Percentiles rank a stretch among this genome's conserved stretches.
phyloP scores from a whole-genome alignment of 2,113 vertebrate species.

The Balaenoptera acutorostrata region DNA sequence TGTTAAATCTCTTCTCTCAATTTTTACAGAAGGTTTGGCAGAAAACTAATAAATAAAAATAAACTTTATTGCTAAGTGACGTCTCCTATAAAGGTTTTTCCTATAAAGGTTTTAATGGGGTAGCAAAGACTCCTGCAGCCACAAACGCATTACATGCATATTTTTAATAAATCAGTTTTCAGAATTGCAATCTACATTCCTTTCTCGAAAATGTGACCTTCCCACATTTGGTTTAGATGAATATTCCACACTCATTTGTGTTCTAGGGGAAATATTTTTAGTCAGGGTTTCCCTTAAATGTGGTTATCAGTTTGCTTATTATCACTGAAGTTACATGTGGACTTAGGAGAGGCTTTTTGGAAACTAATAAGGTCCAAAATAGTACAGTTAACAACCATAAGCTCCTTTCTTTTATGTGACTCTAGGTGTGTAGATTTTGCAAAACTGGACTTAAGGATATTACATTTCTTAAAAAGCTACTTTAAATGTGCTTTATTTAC shows the following conservation, averaged over 20 bases:
- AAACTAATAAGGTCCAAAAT: neutral
- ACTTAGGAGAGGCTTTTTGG: constrained; percentile 6
- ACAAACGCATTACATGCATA: neutral
- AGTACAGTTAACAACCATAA: neutral
- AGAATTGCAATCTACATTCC: constrained; percentile 27
- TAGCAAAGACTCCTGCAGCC: neutral
- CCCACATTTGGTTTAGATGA: constrained; percentile 55
- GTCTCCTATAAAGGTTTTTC: constrained; percentile 9
- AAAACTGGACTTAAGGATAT: neutral
- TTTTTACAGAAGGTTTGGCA: constrained; percentile 15
- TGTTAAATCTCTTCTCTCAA: neutral
- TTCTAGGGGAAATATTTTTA: neutral
- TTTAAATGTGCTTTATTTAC: neutral
- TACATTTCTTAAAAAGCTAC: neutral
- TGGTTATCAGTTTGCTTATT: constrained; percentile 34
- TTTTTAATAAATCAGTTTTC: neutral
- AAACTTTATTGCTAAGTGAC: neutral
- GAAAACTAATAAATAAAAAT: constrained; percentile 30
- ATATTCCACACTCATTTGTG: constrained; percentile 17
- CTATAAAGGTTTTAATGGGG: constrained; percentile 12
- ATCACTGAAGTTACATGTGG: neutral
- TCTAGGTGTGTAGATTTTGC: neutral
- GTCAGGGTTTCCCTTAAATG: constrained; percentile 19
- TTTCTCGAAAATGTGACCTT: constrained; percentile 36
- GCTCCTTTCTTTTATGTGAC: constrained; percentile 7